Percentiles rank a stretch among this genome's conserved stretches.
These are phyloP conservation scores for Stomatorhinus walkeri DNA, from an alignment of 2,797 vertebrate species.

Conservation along the genomic window DNA sequence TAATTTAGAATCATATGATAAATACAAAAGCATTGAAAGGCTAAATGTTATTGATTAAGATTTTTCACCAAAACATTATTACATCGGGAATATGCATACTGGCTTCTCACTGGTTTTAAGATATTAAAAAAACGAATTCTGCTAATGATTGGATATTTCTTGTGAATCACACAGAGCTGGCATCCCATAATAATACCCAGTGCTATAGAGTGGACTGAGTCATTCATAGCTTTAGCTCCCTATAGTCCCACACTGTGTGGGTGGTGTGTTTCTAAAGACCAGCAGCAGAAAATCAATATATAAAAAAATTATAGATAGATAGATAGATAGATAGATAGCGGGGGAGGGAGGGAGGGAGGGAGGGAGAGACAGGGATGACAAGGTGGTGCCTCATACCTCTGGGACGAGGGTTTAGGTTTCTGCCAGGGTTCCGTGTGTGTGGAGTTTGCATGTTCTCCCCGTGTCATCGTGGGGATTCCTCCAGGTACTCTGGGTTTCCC, in stretches of 20 bases:
- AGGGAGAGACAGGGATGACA: not conserved
- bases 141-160: not conserved
- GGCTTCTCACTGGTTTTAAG: not conserved
- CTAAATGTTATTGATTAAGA: not conserved
- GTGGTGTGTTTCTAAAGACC: not conserved
- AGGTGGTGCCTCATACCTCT: not conserved
- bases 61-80: not conserved
- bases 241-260: not conserved
- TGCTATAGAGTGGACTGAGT: slow-evolving; percentile 5
- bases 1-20: not conserved
- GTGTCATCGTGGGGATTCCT: not conserved
- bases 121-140: not conserved
- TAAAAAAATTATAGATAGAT: not conserved
- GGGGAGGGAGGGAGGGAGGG: not conserved
- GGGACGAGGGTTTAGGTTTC: not conserved
- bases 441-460: not conserved
- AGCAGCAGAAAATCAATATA: not conserved
- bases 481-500: not conserved
- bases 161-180: not conserved
- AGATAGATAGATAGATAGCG: not conserved
- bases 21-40: not conserved
- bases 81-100: not conserved
- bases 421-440: not conserved
- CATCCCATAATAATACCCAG: not conserved
- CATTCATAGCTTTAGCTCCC: not conserved